A percentile compares a stretch with the other conserved stretches of the same genome.
Conservation (phyloP, 2,113 vertebrate genomes). For the Alethe castanea region DNA sequence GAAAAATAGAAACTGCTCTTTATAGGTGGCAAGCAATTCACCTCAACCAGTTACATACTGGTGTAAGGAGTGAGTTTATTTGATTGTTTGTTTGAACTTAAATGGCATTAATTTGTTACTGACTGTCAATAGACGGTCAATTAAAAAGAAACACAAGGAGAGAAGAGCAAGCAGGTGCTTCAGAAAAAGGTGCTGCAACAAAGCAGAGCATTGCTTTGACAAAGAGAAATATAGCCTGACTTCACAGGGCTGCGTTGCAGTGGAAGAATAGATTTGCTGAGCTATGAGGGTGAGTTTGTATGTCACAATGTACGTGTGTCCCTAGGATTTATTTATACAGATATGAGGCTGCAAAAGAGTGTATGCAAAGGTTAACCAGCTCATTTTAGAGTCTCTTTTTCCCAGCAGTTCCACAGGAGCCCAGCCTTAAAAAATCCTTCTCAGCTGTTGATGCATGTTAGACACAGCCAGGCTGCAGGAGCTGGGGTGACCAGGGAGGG, state of each 20-base stretch:
- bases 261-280: not conserved
- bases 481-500: not conserved
- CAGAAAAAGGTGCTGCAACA: not conserved
- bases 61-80: not conserved
- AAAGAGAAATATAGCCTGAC: not conserved
- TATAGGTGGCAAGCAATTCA: not conserved
- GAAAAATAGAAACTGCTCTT: not conserved
- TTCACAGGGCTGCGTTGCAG: not conserved
- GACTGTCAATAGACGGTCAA: not conserved
- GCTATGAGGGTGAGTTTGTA: not conserved
- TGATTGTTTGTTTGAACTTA: not conserved
- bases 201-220: not conserved
- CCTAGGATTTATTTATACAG: not conserved
- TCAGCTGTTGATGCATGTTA: not conserved
- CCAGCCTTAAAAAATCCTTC: not conserved
- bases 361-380: not conserved
- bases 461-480: not conserved
- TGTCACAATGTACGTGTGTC: not conserved
- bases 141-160: not conserved
- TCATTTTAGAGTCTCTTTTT: not conserved
- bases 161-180: not conserved
- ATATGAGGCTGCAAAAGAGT: not conserved
- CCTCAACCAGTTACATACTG: not conserved
- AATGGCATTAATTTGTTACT: not conserved
- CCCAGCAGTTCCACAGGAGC: not conserved